phyloP scores from a whole-genome alignment of 2,797 vertebrate genomes.

The Cirrhinus mrigala region DNA sequence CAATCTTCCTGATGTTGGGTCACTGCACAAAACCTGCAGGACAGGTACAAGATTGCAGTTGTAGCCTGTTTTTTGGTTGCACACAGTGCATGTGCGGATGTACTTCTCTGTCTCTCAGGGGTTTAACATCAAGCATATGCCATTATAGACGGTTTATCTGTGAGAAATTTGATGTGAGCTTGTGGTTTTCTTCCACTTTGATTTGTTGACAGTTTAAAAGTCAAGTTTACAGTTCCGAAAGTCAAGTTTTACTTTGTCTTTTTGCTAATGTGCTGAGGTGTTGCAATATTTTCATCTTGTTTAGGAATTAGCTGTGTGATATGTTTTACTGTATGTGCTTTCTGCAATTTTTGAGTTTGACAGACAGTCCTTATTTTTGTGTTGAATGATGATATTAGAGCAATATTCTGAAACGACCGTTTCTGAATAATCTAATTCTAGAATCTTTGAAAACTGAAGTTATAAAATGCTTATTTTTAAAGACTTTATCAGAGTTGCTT shows the following conservation, averaged over 20 bases:
- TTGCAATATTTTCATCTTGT: conserved; percentile 33
- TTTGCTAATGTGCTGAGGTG: background rate
- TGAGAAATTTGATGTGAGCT: conserved; percentile 30
- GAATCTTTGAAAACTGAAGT: background rate
- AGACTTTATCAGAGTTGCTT: conserved; percentile 5
- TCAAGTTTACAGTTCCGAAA: conserved; percentile 34
- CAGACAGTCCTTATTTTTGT: conserved; percentile 6
- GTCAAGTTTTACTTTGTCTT: conserved; percentile 7
- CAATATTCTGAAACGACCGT: background rate
- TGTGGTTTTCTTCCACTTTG: conserved; percentile 41
- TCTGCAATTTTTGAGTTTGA: background rate
- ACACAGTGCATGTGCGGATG: conserved; percentile 35
- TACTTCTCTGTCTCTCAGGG: conserved; percentile 54
- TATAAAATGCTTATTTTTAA: background rate
- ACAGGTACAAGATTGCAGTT: conserved; percentile 45
- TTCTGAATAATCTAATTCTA: conserved; percentile 1
- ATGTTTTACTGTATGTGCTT: background rate
- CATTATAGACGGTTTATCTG: conserved; percentile 22
- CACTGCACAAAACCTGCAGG: conserved; percentile 53
- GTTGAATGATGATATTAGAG: background rate
- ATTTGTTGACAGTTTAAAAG: conserved; percentile 21
- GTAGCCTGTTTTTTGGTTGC: conserved; percentile 20
- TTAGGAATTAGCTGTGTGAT: background rate
- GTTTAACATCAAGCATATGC: conserved; percentile 34
- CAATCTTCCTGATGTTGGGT: conserved; percentile 22